These are phyloP conservation scores for Asbolus verrucosus DNA, from an alignment of 1,140 invertebrate genomes.

Conservation along the genomic window DNA sequence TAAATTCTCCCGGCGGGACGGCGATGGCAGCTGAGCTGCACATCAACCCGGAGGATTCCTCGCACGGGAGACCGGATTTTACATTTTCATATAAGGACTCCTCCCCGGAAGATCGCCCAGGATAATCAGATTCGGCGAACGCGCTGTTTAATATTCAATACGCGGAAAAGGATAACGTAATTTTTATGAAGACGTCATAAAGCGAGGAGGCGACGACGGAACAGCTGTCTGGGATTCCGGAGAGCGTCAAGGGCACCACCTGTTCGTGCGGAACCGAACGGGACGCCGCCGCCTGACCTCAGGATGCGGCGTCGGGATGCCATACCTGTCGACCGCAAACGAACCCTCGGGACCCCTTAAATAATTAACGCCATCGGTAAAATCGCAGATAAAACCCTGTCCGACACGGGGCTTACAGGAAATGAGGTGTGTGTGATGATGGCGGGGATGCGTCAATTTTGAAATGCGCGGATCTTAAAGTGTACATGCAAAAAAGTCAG, in stretches of 20 bases:
- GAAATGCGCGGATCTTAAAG: conserved; percentile 42
- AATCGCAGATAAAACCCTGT: conserved; percentile 1
- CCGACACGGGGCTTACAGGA: not conserved
- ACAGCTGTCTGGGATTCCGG: conserved; percentile 47
- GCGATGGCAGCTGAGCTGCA: not conserved
- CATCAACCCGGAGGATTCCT: not conserved
- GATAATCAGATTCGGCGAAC: conserved; percentile 7
- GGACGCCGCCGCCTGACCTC: conserved; percentile 23
- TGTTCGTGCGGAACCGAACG: conserved; percentile 54
- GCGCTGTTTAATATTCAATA: conserved; percentile 26
- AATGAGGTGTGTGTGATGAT: conserved; percentile 38
- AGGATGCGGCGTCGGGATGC: conserved; percentile 19
- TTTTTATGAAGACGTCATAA: conserved; percentile 44
- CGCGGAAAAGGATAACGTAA: conserved; percentile 39
- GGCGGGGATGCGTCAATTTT: too few relatives aligned
- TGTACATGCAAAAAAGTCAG: conserved; percentile 54
- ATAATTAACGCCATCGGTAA: conserved; percentile 27
- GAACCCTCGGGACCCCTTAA: conserved; percentile 21
- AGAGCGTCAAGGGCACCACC: conserved; percentile 54
- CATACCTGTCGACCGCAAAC: conserved; percentile 35
- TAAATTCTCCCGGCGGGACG: conserved; percentile 13
- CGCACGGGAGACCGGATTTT: not conserved
- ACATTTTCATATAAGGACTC: too few relatives aligned
- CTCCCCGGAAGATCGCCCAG: not conserved
- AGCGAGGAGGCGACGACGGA: conserved; percentile 27